These are phyloP conservation scores for Ryuthela nishihirai DNA, from an alignment of 2,888 invertebrate genomes.

Conservation along the genomic window DNA sequence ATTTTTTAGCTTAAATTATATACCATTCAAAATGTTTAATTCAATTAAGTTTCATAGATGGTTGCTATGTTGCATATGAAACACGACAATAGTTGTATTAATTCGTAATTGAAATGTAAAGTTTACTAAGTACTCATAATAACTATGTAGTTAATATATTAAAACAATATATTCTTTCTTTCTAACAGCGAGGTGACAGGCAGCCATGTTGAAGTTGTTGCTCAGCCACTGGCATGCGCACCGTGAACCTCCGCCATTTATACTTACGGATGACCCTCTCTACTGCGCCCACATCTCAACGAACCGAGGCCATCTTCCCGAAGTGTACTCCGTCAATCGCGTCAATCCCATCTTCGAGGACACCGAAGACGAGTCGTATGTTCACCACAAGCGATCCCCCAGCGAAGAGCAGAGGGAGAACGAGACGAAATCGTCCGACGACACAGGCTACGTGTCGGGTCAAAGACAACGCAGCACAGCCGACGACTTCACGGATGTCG, in stretches of 20 bases:
- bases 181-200: no score
- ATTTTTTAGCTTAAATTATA: no score
- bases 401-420: conserved; percentile 20
- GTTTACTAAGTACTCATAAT: no score
- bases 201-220: conserved; percentile 31
- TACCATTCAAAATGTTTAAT: no score
- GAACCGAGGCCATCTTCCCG: conserved; percentile 20
- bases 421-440: conserved; percentile 26
- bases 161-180: no score
- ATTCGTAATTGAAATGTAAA: no score
- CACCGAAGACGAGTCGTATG: conserved; percentile 5
- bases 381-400: conserved; percentile 13
- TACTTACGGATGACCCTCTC: conserved; percentile 33
- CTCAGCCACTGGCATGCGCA: conserved; percentile 33
- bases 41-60: no score
- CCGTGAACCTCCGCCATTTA: conserved; percentile 27
- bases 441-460: conserved; percentile 29
- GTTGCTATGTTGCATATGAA: no score
- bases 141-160: no score
- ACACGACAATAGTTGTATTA: no score
- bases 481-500: conserved; percentile 18
- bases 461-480: conserved; percentile 12
- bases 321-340: conserved; percentile 33
- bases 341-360: conserved; percentile 35
- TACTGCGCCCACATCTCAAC: conserved; percentile 26